These are phyloP conservation scores for Seriola dumerili DNA, from an alignment of 2,113 vertebrate genomes.

Conservation along the genomic window DNA sequence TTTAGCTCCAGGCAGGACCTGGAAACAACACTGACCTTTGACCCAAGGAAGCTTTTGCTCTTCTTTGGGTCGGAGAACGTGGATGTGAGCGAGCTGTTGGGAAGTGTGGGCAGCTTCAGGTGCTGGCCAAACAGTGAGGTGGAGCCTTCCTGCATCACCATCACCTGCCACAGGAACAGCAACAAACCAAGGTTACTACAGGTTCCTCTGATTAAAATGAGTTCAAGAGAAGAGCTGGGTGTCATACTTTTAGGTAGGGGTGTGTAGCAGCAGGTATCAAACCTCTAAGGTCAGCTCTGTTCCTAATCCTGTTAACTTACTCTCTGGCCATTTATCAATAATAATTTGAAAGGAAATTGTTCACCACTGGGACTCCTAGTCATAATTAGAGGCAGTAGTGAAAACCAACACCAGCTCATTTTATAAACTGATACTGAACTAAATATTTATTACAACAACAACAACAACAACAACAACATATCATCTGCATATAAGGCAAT, in stretches of 20 bases:
- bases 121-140: conserved; percentile 89
- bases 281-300: neutral
- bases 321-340: neutral
- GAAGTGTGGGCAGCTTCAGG: conserved; percentile 89
- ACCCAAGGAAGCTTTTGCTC: conserved; percentile 88
- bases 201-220: neutral
- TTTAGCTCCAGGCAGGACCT: conserved; percentile 27
- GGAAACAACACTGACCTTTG: conserved; percentile 86
- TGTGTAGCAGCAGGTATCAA: neutral
- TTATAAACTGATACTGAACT: neutral
- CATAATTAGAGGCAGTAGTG: too few relatives aligned
- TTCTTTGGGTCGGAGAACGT: conserved; percentile 90
- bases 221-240: neutral
- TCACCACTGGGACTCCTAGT: too few relatives aligned
- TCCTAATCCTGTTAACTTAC: neutral
- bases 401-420: neutral
- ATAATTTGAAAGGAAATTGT: neutral
- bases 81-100: conserved; percentile 86
- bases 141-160: conserved; percentile 92
- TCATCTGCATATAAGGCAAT: neutral
- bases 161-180: conserved; percentile 82
- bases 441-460: neutral
- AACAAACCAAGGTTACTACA: neutral
- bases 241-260: neutral
- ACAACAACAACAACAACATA: neutral